These are phyloP conservation scores for Cerastoderma edule DNA, from an alignment of 2,888 invertebrate genomes.

Conservation along the genomic window DNA sequence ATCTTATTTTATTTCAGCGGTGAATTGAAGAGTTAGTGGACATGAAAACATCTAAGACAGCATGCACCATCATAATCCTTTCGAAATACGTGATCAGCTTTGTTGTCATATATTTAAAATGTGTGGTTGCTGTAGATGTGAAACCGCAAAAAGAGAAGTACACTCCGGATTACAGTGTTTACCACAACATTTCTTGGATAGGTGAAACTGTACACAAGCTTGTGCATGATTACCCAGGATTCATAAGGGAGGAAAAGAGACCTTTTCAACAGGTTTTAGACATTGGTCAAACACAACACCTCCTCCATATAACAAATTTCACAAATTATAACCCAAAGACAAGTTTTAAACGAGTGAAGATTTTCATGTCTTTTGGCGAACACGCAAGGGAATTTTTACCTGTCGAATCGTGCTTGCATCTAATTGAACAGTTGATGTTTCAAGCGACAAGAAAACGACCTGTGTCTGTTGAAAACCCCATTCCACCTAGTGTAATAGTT, in stretches of 20 bases:
- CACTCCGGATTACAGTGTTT: constrained; percentile 76
- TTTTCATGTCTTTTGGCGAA: constrained; percentile 81
- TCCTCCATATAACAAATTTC: constrained; percentile 78
- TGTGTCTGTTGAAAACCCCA: not conserved
- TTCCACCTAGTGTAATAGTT: constrained; percentile 46
- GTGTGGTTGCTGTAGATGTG: constrained; percentile 67
- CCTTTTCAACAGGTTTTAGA: constrained; percentile 70
- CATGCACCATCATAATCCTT: not conserved
- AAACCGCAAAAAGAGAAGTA: constrained; percentile 77
- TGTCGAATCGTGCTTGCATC: constrained; percentile 76
- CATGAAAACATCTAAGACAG: constrained; percentile 4
- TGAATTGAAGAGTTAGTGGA: too few species aligned
- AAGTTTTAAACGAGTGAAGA: constrained; percentile 64
- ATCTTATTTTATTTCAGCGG: too few species aligned
- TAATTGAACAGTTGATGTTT: constrained; percentile 69
- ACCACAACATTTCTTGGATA: constrained; percentile 74
- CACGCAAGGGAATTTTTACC: constrained; percentile 83
- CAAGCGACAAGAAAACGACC: too few species aligned
- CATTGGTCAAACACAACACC: constrained; percentile 68
- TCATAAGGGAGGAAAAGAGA: constrained; percentile 64
- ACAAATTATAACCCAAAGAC: constrained; percentile 39
- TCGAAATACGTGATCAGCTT: not conserved
- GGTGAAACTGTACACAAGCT: constrained; percentile 63
- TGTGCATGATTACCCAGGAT: constrained; percentile 62
- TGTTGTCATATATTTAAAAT: not conserved